Evolutionary conservation across 1,140 invertebrate species (phyloP), one percentile per base, ranked within the genome.

Genomic region (Procambarus virginalis): DNA sequence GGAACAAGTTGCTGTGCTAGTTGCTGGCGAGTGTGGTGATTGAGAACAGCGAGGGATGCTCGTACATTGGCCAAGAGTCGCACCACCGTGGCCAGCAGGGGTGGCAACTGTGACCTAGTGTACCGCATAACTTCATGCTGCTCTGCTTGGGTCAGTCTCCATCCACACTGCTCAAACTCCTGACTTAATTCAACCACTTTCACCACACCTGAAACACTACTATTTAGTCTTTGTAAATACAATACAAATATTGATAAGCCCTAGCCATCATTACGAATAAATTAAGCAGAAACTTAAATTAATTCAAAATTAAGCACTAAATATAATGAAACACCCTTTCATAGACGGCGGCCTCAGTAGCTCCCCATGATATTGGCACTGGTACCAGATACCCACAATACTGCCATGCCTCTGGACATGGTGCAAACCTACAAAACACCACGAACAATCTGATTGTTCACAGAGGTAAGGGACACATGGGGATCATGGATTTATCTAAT

Each of bases 111-210:
- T 55, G 95, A 95, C 91, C 95, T 95, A 3, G 95, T 95, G 93
- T 96, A 96, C 91, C 95, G 95, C 84, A 96, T 95, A 34, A 96
- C 96, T 93, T 96, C 95, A 92, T 96, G 95, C 90, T 95, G 94
- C 93, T 96, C 95, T 86, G 95, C 94, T 75, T 94, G 93, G 4
- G 95, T 94, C 81, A 96, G 93, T 86, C 94, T 93, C 86, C 93
- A 91, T 46, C 76, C 80, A 79, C 48, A 92, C 84, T 86, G 92
- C 91, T 90, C 93, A 92, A 91, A 93, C 92, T 48, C 93, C 91
- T 84, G 92, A 81, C 93, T 93, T 20, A 93, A 75, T 80, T 93
- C 92, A 45, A 93, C 92, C 22, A 93, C 79, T 64, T 93, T 93
- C 78, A 93, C 92, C 49, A 93, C 92, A 58, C 89, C 89, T 90